A percentile compares a stretch with the other conserved stretches of the same genome.
Conservation (phyloP, 1,140 invertebrate species). For the silkworm (Bombyx mori) region ASM3026992v2 NC_085134.1:5694001-5694500, state of each 20-base stretch:
- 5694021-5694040: no score
- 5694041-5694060: no score
- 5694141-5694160: slow-evolving; percentile 55
- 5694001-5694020: no score
- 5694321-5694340: slow-evolving; percentile 1
- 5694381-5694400: no score
- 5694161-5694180: slow-evolving; percentile 58
- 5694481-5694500: no score
- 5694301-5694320: slow-evolving; percentile 24
- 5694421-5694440: no score
- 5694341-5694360: slow-evolving; percentile 10
- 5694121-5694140: slow-evolving; percentile 47
- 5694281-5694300: slow-evolving; percentile 65
- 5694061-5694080: no score
- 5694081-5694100: background rate
- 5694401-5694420: no score
- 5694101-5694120: slow-evolving; percentile 43
- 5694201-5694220: slow-evolving; percentile 64
- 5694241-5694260: slow-evolving; percentile 59
- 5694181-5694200: slow-evolving; percentile 44
- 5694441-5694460: no score
- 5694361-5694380: background rate
- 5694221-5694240: slow-evolving; percentile 41
- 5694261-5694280: slow-evolving; percentile 62
- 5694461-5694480: no score